Evolutionary conservation across 2,113 vertebrate species (phyloP).

Genomic region (Equus przewalskii): DNA sequence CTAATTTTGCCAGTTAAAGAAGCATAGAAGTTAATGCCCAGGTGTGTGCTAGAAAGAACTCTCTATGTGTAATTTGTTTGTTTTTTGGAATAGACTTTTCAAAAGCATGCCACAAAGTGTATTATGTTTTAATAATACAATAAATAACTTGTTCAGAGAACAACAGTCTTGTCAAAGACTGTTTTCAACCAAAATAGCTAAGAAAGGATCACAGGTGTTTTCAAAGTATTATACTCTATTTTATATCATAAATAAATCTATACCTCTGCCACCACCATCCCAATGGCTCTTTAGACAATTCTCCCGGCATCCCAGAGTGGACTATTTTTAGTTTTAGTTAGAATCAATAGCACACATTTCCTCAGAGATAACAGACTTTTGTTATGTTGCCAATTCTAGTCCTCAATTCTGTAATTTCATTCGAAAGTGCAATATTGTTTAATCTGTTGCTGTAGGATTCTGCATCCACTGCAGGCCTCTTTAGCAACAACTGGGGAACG

Average conservation of each 20-base stretch:
- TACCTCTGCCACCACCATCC: neutral
- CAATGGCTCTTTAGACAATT: neutral
- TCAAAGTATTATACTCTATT: slow-evolving; percentile 9
- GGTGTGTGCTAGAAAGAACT: neutral
- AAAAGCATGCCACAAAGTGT: neutral
- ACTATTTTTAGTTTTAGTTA: slow-evolving; percentile 39
- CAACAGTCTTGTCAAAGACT: neutral
- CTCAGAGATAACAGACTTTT: slow-evolving; percentile 13
- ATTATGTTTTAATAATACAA: slow-evolving; percentile 50
- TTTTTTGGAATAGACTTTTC: neutral
- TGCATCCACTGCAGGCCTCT: neutral
- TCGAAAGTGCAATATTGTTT: slow-evolving; percentile 36
- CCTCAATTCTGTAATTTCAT: slow-evolving; percentile 50
- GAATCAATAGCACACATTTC: slow-evolving; percentile 50
- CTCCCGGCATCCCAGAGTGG: neutral
- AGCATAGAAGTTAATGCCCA: slow-evolving; percentile 25
- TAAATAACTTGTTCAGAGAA: slow-evolving; percentile 18
- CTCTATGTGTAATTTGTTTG: neutral
- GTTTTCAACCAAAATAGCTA: slow-evolving; percentile 19
- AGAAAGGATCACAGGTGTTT: neutral
- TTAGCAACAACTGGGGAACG: neutral
- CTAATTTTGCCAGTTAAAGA: slow-evolving; percentile 36
- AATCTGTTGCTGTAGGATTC: neutral
- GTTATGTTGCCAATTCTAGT: slow-evolving; percentile 39
- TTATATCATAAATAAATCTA: slow-evolving; percentile 26